phyloP scores from a whole-genome alignment of 2,888 invertebrate species.

The Shargacucullia verbasci region DNA sequence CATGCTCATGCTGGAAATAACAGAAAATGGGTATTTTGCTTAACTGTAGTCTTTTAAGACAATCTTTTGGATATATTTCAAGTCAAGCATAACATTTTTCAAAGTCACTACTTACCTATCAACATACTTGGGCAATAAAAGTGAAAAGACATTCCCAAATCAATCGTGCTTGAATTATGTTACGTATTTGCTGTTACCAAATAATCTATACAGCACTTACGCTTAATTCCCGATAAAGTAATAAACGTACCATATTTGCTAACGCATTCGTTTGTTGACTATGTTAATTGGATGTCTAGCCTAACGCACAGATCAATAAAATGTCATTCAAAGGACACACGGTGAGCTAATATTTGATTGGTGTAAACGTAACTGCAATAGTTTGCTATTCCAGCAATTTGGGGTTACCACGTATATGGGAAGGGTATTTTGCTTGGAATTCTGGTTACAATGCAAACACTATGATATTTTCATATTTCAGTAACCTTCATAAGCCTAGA shows the following conservation, averaged over 20 bases:
- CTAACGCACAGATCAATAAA: constrained; percentile 48
- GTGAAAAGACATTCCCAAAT: too few species aligned
- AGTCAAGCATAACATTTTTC: too few species aligned
- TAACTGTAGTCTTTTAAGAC: too few species aligned
- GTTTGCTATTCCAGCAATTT: constrained; percentile 6
- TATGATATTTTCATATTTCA: neutral
- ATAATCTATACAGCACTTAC: constrained; percentile 2
- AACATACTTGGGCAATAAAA: too few species aligned
- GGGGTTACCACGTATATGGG: constrained; percentile 6
- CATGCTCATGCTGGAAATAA: too few species aligned
- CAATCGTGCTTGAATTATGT: neutral
- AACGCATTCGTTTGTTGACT: constrained; percentile 22
- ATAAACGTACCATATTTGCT: neutral
- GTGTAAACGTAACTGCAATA: constrained; percentile 10
- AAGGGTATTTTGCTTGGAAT: constrained; percentile 5
- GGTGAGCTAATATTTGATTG: constrained; percentile 43
- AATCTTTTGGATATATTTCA: too few species aligned
- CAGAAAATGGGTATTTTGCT: too few species aligned
- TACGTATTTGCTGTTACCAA: constrained; percentile 5
- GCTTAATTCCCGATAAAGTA: constrained; percentile 2
- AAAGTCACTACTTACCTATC: too few species aligned
- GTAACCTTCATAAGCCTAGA: too few species aligned
- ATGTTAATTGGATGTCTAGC: constrained; percentile 44
- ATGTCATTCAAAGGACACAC: constrained; percentile 44
- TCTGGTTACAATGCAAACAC: constrained; percentile 30